These are phyloP conservation scores for Panthera leo DNA, from an alignment of 2,113 vertebrate genomes.

Conservation along the genomic window DNA sequence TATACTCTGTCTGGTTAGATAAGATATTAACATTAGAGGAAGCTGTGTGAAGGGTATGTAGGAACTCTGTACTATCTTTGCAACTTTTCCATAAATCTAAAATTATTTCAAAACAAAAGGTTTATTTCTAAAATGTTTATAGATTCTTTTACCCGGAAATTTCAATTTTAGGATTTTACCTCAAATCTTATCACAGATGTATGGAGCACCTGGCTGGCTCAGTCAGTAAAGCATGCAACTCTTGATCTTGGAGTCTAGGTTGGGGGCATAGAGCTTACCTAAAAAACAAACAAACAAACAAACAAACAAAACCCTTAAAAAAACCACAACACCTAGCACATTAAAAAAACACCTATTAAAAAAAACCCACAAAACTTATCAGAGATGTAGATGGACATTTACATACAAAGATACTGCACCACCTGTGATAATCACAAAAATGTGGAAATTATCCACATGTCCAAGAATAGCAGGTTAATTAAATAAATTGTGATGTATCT, in stretches of 20 bases:
- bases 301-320: not conserved
- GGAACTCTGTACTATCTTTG: not conserved
- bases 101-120: conserved; percentile 48
- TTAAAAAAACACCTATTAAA: not conserved
- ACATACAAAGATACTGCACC: not conserved
- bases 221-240: not conserved
- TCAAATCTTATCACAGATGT: conserved; percentile 32
- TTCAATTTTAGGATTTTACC: conserved; percentile 61
- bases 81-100: not conserved
- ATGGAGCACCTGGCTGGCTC: not conserved
- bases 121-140: not conserved
- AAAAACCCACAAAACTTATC: conserved; percentile 25
- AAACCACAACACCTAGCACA: not conserved
- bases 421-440: conserved; percentile 11
- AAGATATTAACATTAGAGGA: not conserved
- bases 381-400: conserved; percentile 15
- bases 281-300: not conserved
- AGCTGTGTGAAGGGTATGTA: not conserved
- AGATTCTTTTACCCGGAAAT: conserved; percentile 42
- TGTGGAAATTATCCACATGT: not conserved
- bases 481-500: not conserved
- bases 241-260: not conserved
- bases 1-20: not conserved
- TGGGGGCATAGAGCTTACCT: not conserved
- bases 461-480: not conserved